Conservation (phyloP, 1,140 invertebrate genomes). For the Physella acuta region DNA sequence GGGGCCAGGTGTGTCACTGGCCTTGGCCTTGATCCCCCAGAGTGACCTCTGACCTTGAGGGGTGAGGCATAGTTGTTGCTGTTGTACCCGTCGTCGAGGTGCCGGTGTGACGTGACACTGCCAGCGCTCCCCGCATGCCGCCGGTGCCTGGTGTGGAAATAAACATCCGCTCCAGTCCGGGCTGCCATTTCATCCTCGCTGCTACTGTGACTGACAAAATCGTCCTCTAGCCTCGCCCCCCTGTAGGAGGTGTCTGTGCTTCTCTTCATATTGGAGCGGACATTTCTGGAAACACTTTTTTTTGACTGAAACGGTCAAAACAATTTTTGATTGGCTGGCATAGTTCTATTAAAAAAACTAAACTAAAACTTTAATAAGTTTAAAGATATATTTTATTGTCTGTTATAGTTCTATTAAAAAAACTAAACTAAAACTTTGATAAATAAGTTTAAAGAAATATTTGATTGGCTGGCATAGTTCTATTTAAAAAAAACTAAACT, state of each 20-base stretch:
- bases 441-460: too few species aligned
- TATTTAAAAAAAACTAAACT: too few species aligned
- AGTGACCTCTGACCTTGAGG: background rate
- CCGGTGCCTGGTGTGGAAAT: constrained; percentile 22
- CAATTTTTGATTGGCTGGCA: too few species aligned
- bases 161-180: background rate
- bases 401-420: too few species aligned
- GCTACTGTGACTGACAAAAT: constrained; percentile 40
- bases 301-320: constrained; percentile 10
- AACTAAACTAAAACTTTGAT: background rate
- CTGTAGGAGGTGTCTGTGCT: constrained; percentile 29
- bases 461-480: constrained; percentile 16
- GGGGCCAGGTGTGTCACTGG: constrained; percentile 4
- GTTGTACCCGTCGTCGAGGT: constrained; percentile 9
- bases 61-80: constrained; percentile 10
- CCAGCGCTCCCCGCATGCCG: background rate
- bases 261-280: constrained; percentile 23
- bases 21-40: background rate
- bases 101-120: background rate
- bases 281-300: constrained; percentile 21
- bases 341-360: too few species aligned
- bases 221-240: constrained; percentile 45
- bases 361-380: background rate
- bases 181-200: constrained; percentile 38
- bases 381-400: too few species aligned